These are phyloP conservation scores for Brachystomella parvula DNA, from an alignment of 1,140 invertebrate species.

Conservation along the genomic window DNA sequence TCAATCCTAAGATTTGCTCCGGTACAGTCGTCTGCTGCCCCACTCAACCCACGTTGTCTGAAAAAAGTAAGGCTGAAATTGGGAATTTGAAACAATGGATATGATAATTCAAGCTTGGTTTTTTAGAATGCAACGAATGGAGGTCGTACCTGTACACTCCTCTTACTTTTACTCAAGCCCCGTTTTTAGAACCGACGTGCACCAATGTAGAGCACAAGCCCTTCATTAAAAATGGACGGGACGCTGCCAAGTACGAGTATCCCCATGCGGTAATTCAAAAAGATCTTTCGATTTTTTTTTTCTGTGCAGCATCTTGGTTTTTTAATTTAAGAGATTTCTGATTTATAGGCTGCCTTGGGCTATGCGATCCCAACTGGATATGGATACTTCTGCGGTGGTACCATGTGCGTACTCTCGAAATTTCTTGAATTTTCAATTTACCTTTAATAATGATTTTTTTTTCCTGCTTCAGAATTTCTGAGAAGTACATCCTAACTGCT, in stretches of 20 bases:
- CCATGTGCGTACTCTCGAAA: neutral
- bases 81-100: neutral
- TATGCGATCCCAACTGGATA: slow-evolving; percentile 12
- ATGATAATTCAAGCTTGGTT: neutral
- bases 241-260: slow-evolving; percentile 20
- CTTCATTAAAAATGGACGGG: slow-evolving; percentile 31
- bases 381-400: slow-evolving; percentile 23
- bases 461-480: slow-evolving; percentile 32
- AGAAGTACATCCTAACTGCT: slow-evolving; percentile 43
- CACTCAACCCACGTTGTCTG: slow-evolving; percentile 11
- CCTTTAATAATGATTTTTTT: neutral
- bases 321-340: slow-evolving; percentile 1
- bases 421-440: neutral
- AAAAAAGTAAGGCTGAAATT: slow-evolving; percentile 27
- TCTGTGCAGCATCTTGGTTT: neutral
- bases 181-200: slow-evolving; percentile 14
- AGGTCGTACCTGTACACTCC: slow-evolving; percentile 19
- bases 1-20: slow-evolving; percentile 20
- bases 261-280: slow-evolving; percentile 24
- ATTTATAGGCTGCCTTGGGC: slow-evolving; percentile 28
- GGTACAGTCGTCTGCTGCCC: slow-evolving; percentile 31
- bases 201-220: neutral
- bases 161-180: slow-evolving; percentile 1
- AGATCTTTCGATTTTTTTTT: neutral
- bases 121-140: slow-evolving; percentile 33